Evolutionary conservation across 2,113 vertebrate species (phyloP), one percentile per base, ranked within the genome.

Genomic region (Cricetomys ansorgei): DNA sequence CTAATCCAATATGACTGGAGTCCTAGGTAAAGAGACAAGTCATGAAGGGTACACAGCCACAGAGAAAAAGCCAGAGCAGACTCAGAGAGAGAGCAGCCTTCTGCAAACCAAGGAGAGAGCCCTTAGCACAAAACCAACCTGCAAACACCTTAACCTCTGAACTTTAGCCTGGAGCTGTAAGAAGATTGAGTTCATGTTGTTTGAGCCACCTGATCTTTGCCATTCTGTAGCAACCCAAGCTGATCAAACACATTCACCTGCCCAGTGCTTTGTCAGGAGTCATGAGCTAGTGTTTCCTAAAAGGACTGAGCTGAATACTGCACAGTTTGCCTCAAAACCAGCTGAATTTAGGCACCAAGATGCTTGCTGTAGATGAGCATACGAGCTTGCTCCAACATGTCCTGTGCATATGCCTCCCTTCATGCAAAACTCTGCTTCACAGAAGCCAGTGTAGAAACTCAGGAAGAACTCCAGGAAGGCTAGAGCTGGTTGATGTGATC

Each of bases 1-100:
- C n/a, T 89, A 94, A 70, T 37, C n/a, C 40, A 64, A 34, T 19
- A 64, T 23, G 6, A 79, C 4, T 70, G 15, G 27, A 15, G 11
- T 89, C 50, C 45, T 10, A 77, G 17, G 37, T 75, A 69, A 92
- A 91, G 17, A 29, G 3, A 85, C 62, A 67, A 50, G 7, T 65
- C 0, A 1, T 12, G 19, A 89, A 40, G 21, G 15, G 34, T 5
- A 0, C 15, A 37, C 1, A 40, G 3, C 1, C 21, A 50, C 8
- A 94, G 50, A 88, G 12, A 40, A 70, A 84, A 69, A 31, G 27
- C 55, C 70, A 57, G 0, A 1, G 27, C 55, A 19, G 37, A 55
- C 55, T 37, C 6, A 4, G 0, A 7, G 10, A 83, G 48, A 84
- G 83, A 67, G 1, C 3, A 7, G 45, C 45, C n/a, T 76, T 73